Evolutionary conservation across 2,113 vertebrate genomes (phyloP).

Genomic region (Sigmodon hispidus): DNA sequence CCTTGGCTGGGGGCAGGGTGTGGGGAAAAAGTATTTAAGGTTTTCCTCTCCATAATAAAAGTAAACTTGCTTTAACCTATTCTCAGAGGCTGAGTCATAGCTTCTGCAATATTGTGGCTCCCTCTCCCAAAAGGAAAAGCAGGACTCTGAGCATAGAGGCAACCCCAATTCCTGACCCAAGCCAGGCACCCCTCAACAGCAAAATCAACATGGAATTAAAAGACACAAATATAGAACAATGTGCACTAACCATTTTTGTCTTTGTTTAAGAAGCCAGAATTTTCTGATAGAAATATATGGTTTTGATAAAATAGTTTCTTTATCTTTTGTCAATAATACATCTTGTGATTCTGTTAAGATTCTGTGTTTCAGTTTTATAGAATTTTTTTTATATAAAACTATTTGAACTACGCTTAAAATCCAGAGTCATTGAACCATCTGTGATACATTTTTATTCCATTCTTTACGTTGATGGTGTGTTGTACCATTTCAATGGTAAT

Average conservation of each 20-base stretch:
- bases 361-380: not conserved
- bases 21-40: no score
- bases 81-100: no score
- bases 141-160: no score
- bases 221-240: not conserved
- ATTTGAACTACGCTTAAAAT: conserved; percentile 1
- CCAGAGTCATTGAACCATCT: not conserved
- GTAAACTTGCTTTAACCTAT: no score
- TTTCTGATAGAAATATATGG: not conserved
- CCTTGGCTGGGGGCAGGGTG: no score
- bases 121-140: no score
- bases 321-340: conserved; percentile 24
- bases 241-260: not conserved
- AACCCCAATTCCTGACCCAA: no score
- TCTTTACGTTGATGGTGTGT: not conserved
- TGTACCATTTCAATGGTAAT: not conserved
- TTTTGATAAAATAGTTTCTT: conserved; percentile 39
- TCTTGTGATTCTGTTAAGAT: conserved; percentile 27
- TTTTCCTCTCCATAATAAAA: no score
- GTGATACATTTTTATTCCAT: not conserved
- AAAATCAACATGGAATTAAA: conserved; percentile 51
- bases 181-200: no score
- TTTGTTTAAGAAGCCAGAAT: not conserved
- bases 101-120: no score
- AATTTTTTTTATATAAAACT: not conserved